phyloP scores from a whole-genome alignment of 2,113 vertebrate genomes.

The Malaclemys terrapin region DNA sequence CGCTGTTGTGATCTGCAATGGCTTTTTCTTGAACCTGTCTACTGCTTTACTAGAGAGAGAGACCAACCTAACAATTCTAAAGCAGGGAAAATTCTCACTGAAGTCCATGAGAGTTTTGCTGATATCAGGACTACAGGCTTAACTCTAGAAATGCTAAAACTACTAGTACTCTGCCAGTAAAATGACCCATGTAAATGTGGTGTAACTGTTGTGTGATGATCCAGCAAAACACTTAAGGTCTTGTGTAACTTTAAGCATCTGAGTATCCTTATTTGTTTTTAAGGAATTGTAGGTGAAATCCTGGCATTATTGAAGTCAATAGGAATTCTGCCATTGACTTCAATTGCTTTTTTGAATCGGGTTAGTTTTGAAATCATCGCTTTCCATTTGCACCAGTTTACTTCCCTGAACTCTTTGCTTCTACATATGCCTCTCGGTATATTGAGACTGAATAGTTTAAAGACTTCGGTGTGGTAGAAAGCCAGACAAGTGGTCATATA shows the following conservation, averaged over 20 bases:
- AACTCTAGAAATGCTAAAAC: not conserved
- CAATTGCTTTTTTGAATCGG: not conserved
- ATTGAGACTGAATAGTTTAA: not conserved
- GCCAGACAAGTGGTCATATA: not conserved
- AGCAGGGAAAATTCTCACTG: not conserved
- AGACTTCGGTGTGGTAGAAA: not conserved
- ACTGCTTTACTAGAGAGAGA: not conserved
- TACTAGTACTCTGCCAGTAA: not conserved
- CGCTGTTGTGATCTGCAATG: not conserved
- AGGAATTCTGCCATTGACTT: not conserved
- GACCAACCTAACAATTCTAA: not conserved
- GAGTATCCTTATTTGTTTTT: not conserved
- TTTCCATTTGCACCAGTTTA: not conserved
- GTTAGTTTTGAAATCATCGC: not conserved
- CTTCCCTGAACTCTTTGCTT: not conserved
- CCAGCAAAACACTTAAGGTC: accelerated
- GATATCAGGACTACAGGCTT: not conserved
- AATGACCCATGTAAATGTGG: not conserved
- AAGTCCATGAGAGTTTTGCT: not conserved
- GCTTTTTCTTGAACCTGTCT: not conserved
- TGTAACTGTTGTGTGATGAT: not conserved
- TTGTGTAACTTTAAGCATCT: not conserved
- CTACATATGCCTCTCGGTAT: accelerated
- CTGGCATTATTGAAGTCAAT: not conserved
- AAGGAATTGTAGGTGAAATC: not conserved